These are phyloP conservation scores for Palaemon carinicauda DNA, from an alignment of 1,140 invertebrate species.

Conservation along the genomic window DNA sequence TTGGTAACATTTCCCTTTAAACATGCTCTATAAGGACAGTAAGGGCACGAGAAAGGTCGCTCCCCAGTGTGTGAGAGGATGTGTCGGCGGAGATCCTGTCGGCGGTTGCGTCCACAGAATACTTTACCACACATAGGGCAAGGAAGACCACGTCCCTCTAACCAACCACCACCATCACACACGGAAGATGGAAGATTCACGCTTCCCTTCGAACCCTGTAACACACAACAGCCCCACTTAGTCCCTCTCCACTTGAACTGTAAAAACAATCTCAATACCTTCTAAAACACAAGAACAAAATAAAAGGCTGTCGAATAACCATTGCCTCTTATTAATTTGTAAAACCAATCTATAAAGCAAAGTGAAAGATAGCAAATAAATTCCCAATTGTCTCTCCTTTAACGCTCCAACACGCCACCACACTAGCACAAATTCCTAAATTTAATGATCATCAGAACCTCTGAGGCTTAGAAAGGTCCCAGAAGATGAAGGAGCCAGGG, in stretches of 20 bases:
- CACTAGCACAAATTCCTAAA: too few species aligned
- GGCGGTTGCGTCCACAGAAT: constrained; percentile 57
- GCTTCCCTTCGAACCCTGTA: constrained; percentile 55
- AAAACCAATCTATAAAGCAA: too few species aligned
- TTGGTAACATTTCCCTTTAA: constrained; percentile 57
- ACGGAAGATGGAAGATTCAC: constrained; percentile 16
- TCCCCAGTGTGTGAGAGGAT: constrained; percentile 58
- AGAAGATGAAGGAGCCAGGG: not conserved
- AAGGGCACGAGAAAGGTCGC: constrained; percentile 49
- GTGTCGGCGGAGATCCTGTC: constrained; percentile 54
- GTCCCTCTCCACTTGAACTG: not conserved
- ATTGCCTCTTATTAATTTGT: too few species aligned
- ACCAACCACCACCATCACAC: constrained; percentile 19
- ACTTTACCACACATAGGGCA: constrained; percentile 55
- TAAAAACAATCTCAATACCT: not conserved
- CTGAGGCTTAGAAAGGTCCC: not conserved
- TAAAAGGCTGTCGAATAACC: too few species aligned
- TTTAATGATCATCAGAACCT: too few species aligned
- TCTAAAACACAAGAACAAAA: too few species aligned
- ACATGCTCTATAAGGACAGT: constrained; percentile 56
- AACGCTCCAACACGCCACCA: too few species aligned
- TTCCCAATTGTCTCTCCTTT: too few species aligned
- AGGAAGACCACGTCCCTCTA: constrained; percentile 39
- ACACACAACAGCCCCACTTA: constrained; percentile 57
- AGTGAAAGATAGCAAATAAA: too few species aligned